phyloP scores from a whole-genome alignment of 64 coral and sea anemone species.

The Hydrozoanthus tunicans region DNA sequence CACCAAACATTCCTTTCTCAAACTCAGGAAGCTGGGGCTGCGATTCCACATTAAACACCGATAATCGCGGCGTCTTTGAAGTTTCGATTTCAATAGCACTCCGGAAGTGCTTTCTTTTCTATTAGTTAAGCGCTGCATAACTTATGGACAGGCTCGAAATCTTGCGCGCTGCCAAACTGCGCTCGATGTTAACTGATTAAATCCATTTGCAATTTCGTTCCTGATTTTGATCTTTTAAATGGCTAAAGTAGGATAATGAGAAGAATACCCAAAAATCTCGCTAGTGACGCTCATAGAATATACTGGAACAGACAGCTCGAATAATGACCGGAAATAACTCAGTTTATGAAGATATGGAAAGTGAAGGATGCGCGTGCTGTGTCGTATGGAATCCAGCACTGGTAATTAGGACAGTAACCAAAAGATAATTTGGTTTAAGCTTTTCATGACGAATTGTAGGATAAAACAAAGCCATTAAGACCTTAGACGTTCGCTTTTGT shows the following conservation, averaged over 20 bases:
- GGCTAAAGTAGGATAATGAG: constrained; percentile 14
- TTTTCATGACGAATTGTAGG: constrained; percentile 1
- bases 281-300: constrained; percentile 1
- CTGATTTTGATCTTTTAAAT: constrained; percentile 40
- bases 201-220: constrained; percentile 22
- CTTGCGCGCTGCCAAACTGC: neutral
- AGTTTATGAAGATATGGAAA: constrained; percentile 45
- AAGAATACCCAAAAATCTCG: constrained; percentile 1
- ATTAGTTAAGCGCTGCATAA: neutral
- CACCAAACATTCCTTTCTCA: constrained; percentile 24
- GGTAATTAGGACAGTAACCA: neutral
- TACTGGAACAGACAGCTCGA: constrained; percentile 46
- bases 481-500: neutral
- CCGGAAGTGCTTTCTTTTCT: constrained; percentile 50
- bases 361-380: neutral
- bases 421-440: too few species aligned
- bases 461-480: constrained; percentile 1
- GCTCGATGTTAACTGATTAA: neutral
- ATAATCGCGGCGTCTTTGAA: constrained; percentile 56
- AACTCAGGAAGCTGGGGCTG: constrained; percentile 9
- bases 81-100: constrained; percentile 49
- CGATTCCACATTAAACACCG: neutral
- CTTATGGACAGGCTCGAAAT: constrained; percentile 3
- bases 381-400: neutral
- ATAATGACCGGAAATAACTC: constrained; percentile 59